These are phyloP conservation scores for Gymnoscelis rufifasciata DNA, from an alignment of 2,888 invertebrate genomes.

Conservation along the genomic window DNA sequence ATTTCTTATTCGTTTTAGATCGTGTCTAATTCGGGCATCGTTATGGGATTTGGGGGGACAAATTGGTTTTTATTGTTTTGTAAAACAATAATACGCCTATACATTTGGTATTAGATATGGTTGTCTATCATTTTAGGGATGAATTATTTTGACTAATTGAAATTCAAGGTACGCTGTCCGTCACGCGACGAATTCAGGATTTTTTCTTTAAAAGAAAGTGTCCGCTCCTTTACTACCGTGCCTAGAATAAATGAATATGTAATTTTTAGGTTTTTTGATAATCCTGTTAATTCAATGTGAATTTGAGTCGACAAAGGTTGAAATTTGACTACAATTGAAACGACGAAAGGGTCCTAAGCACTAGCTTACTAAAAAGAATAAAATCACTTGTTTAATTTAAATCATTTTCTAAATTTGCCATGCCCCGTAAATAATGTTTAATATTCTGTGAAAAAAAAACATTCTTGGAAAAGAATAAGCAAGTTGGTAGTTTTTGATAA, in stretches of 20 bases:
- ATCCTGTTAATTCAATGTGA: background rate
- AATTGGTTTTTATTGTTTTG: constrained; percentile 52
- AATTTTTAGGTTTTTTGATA: constrained; percentile 32
- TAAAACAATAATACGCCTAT: constrained; percentile 59
- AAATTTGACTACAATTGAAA: no score
- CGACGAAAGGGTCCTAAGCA: no score
- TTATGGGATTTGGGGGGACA: constrained; percentile 35
- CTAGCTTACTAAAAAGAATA: no score
- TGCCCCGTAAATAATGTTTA: no score
- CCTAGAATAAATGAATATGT: constrained; percentile 63
- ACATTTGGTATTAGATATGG: constrained; percentile 57
- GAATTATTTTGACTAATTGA: constrained; percentile 55
- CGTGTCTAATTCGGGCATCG: constrained; percentile 49
- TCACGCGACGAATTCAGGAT: constrained; percentile 45
- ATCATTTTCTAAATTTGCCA: no score
- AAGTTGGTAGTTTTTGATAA: no score
- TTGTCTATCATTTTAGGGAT: constrained; percentile 48
- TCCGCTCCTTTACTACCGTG: constrained; percentile 47
- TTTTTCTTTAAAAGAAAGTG: constrained; percentile 46
- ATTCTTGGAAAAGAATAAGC: no score
- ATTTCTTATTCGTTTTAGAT: constrained; percentile 30
- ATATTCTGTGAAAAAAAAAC: no score
- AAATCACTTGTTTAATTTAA: no score
- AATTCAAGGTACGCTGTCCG: constrained; percentile 58
- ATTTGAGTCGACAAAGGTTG: no score